A percentile compares a stretch with the other conserved stretches of the same genome.
These are phyloP conservation scores for Marcusenius ussheri DNA, from an alignment of 2,113 vertebrate species.

Conservation along the genomic window DNA sequence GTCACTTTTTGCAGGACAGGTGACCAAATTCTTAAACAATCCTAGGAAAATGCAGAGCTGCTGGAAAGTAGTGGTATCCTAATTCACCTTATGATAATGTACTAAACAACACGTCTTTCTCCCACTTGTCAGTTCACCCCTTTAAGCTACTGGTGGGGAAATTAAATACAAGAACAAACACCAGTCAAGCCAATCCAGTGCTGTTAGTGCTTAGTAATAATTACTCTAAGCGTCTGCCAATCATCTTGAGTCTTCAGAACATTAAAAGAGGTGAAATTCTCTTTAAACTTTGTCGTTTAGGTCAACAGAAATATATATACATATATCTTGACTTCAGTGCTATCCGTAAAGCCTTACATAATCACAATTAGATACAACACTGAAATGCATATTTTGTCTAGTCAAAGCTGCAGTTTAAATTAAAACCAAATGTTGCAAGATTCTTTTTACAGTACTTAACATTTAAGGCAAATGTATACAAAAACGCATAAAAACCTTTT, in stretches of 20 bases:
- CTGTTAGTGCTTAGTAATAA: neutral
- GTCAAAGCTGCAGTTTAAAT: constrained; percentile 1
- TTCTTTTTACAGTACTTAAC: constrained; percentile 10
- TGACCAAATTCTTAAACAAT: neutral
- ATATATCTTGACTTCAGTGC: neutral
- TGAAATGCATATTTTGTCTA: neutral
- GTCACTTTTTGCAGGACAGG: neutral
- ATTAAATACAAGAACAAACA: neutral
- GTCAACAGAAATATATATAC: neutral
- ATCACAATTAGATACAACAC: neutral
- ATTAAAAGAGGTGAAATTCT: neutral
- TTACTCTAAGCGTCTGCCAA: neutral
- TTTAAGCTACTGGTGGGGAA: neutral
- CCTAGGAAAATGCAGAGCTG: neutral
- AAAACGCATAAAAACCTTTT: constrained; percentile 4
- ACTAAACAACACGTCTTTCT: neutral
- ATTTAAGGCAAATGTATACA: neutral
- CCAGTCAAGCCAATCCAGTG: neutral
- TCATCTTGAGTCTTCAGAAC: neutral
- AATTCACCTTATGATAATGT: neutral
- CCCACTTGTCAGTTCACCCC: neutral
- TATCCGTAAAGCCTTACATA: neutral
- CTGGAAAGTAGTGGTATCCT: neutral
- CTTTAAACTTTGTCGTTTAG: neutral
- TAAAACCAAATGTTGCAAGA: constrained; percentile 3